phyloP scores from a whole-genome alignment of 2,113 vertebrate species.

The Forbesichthys agassizii region DNA sequence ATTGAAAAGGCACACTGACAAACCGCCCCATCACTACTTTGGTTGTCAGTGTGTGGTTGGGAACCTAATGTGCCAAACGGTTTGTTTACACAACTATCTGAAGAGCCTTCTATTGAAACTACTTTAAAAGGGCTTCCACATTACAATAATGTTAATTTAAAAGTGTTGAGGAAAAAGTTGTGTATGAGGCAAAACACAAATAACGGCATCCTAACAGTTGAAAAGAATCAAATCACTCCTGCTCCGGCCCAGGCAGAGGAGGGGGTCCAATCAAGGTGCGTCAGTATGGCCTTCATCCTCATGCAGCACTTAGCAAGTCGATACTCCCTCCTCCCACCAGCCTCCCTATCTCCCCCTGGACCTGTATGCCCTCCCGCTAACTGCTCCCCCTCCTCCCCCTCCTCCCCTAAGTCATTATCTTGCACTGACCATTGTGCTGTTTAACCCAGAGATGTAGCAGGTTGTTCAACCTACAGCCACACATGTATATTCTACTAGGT shows the following conservation, averaged over 20 bases:
- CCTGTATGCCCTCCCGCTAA: not conserved
- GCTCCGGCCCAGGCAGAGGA: conserved; percentile 29
- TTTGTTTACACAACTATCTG: no score
- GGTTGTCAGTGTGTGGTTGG: no score
- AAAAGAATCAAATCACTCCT: not conserved
- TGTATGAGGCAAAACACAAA: no score
- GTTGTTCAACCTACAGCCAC: not conserved
- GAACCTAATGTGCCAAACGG: no score
- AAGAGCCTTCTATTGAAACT: no score
- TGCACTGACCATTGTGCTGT: conserved; percentile 3
- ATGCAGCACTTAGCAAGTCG: conserved; percentile 64
- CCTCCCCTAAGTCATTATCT: not conserved
- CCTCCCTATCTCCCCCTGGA: not conserved
- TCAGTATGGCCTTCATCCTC: conserved; percentile 31
- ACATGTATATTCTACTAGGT: not conserved
- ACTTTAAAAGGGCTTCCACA: no score
- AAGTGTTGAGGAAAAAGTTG: no score
- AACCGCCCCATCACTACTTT: no score
- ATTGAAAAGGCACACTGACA: no score
- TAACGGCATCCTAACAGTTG: no score
- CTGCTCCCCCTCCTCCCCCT: not conserved
- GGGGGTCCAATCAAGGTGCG: conserved; percentile 11
- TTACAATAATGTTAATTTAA: no score
- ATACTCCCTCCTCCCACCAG: conserved; percentile 5
- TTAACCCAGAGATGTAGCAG: conserved; percentile 11